Percentiles rank a stretch among this genome's conserved stretches.
Conservation (phyloP, 2,113 vertebrate genomes). For the Microtus ochrogaster region DNA sequence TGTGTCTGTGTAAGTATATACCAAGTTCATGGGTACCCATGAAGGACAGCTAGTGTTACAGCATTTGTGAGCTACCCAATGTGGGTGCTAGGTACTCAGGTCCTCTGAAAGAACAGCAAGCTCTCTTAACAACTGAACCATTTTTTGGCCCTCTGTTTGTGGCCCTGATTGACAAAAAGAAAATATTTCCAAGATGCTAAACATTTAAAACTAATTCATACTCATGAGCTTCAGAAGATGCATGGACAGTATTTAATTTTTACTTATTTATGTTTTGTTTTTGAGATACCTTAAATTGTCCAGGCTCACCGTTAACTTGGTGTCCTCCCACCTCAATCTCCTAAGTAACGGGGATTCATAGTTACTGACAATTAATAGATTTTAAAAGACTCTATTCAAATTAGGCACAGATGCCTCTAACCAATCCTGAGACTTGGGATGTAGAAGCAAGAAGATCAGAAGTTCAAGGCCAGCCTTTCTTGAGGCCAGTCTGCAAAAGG, state of each 20-base stretch:
- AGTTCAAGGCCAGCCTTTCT: neutral
- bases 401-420: neutral
- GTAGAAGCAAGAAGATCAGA: neutral
- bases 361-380: neutral
- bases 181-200: neutral
- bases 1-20: neutral
- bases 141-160: neutral
- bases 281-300: neutral
- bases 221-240: neutral
- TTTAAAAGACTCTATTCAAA: constrained; percentile 12
- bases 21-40: neutral
- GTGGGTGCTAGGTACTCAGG: neutral
- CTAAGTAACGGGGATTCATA: neutral
- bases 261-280: neutral
- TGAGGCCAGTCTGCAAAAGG: neutral
- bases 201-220: neutral
- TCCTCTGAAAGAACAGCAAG: neutral
- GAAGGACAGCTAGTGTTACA: neutral
- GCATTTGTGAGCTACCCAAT: neutral
- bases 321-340: neutral
- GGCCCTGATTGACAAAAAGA: neutral
- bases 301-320: neutral
- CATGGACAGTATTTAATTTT: neutral
- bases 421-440: neutral
- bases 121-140: neutral